A percentile compares a stretch with the other conserved stretches of the same genome.
Conservation (phyloP, 2,797 vertebrate species). For the Thripadectes ignobilis region DNA sequence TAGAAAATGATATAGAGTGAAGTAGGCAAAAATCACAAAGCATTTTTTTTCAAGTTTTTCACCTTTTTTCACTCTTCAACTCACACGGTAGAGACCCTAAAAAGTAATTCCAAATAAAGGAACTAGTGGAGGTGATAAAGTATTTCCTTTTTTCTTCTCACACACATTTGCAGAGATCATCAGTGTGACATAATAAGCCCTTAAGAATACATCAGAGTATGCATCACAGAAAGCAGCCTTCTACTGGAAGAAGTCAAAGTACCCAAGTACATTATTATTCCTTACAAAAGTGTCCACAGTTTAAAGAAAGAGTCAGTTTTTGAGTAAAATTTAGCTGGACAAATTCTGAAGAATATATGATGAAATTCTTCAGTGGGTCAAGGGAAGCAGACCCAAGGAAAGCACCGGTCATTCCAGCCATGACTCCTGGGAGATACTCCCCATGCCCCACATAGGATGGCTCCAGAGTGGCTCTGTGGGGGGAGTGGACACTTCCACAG, state of each 20-base stretch:
- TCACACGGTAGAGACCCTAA: background rate
- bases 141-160: background rate
- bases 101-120: background rate
- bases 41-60: background rate
- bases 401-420: background rate
- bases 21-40: background rate
- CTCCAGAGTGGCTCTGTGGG: background rate
- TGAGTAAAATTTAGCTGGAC: background rate
- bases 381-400: background rate
- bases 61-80: background rate
- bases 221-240: background rate
- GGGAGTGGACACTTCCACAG: background rate
- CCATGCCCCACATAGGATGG: rapidly evolving
- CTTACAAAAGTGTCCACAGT: background rate
- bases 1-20: background rate
- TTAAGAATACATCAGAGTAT: background rate
- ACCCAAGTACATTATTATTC: background rate
- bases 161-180: background rate
- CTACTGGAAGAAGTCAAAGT: background rate
- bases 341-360: background rate
- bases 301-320: background rate
- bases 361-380: background rate
- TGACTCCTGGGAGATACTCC: background rate
- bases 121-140: background rate
- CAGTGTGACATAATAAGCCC: background rate